A percentile compares a stretch with the other conserved stretches of the same genome.
These are phyloP conservation scores for Lamellibrachia satsuma DNA, from an alignment of 2,888 invertebrate species.

Conservation along the genomic window DNA sequence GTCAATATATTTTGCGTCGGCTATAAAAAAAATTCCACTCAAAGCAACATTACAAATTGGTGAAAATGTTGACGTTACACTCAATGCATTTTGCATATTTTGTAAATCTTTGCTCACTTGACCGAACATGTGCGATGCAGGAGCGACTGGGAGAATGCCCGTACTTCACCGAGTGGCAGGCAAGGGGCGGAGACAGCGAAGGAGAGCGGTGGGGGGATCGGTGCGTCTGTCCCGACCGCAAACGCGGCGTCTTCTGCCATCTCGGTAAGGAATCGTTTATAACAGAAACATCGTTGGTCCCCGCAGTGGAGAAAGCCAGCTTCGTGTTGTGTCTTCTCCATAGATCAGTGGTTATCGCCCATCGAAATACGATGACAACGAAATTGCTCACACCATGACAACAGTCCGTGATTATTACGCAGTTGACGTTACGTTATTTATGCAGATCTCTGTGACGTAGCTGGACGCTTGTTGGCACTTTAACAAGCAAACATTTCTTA, in stretches of 20 bases:
- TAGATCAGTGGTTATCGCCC: background rate
- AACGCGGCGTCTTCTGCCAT: background rate
- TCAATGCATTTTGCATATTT: too few species aligned
- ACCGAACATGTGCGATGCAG: background rate
- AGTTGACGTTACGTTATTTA: background rate
- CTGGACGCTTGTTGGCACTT: too few species aligned
- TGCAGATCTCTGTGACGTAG: background rate
- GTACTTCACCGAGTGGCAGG: background rate
- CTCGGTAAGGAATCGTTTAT: background rate
- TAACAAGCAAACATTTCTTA: too few species aligned
- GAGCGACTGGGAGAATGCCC: background rate
- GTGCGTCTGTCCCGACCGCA: background rate
- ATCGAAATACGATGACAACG: too few species aligned
- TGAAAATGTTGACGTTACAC: too few species aligned
- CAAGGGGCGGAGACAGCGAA: background rate
- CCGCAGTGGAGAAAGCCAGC: background rate
- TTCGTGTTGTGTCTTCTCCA: background rate
- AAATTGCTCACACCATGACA: background rate
- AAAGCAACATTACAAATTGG: too few species aligned
- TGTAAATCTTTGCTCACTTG: background rate
- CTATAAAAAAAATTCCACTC: too few species aligned
- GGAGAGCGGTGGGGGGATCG: background rate
- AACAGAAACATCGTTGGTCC: background rate
- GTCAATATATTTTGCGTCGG: too few species aligned
- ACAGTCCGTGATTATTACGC: background rate